Percentiles rank a stretch among this genome's conserved stretches.
Conservation (phyloP, 1,140 invertebrate genomes). For the Ceratina calcarata region DNA sequence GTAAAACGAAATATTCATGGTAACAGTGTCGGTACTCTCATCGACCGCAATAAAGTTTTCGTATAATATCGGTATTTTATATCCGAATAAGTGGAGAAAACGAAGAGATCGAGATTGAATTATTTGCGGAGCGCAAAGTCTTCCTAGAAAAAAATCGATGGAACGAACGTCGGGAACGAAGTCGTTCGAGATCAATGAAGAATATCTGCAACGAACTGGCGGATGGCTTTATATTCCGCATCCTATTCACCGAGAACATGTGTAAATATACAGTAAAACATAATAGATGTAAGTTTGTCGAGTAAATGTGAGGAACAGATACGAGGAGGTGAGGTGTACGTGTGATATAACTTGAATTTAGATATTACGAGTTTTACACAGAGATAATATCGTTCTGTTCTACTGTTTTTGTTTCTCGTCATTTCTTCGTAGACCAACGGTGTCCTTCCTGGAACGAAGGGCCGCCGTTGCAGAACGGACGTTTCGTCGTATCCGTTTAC, state of each 20-base stretch:
- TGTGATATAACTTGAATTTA: slow-evolving; percentile 73
- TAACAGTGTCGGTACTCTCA: slow-evolving; percentile 8
- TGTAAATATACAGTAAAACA: slow-evolving; percentile 72
- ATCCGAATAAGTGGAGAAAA: not conserved
- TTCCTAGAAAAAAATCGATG: slow-evolving; percentile 40
- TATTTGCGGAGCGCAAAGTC: slow-evolving; percentile 65
- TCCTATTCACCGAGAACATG: slow-evolving; percentile 68
- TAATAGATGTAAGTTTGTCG: slow-evolving; percentile 68
- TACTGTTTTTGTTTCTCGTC: slow-evolving; percentile 58
- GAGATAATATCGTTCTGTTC: slow-evolving; percentile 55
- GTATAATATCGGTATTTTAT: not conserved
- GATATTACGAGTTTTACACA: slow-evolving; percentile 51
- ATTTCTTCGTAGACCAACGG: slow-evolving; percentile 43
- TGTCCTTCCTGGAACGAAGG: not conserved
- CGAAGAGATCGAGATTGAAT: slow-evolving; percentile 49
- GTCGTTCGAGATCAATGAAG: slow-evolving; percentile 36
- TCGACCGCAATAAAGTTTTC: not conserved
- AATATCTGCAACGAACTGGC: slow-evolving; percentile 69
- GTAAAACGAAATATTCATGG: not conserved
- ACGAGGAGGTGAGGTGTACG: slow-evolving; percentile 44
- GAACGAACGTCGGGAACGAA: slow-evolving; percentile 21
- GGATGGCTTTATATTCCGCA: slow-evolving; percentile 69
- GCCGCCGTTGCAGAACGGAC: not conserved
- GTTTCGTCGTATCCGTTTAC: not conserved
- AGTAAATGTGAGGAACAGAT: slow-evolving; percentile 66